Conservation (phyloP, 1,140 invertebrate genomes). For the Sitophilus oryzae region DNA sequence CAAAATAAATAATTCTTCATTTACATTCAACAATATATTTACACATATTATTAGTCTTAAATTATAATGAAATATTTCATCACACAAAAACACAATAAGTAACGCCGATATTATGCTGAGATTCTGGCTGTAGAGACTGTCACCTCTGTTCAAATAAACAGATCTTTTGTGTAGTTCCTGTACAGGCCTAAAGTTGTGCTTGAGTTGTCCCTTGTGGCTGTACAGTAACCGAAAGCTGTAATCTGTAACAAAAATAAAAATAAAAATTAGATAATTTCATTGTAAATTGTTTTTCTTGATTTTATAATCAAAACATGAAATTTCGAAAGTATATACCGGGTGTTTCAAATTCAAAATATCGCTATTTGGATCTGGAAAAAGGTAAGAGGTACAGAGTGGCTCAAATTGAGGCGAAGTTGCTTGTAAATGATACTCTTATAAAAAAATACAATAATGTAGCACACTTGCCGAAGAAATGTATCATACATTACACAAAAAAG, state of each 20-base stretch:
- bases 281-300: too few species aligned
- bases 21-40: too few species aligned
- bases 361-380: too few species aligned
- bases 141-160: constrained; percentile 24
- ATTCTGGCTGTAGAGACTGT: background rate
- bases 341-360: too few species aligned
- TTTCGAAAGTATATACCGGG: too few species aligned
- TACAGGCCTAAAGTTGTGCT: constrained; percentile 70
- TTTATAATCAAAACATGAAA: too few species aligned
- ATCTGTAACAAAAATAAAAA: constrained; percentile 55
- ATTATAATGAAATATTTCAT: background rate
- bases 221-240: constrained; percentile 67
- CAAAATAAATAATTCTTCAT: too few species aligned
- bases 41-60: too few species aligned
- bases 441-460: background rate
- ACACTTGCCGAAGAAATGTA: background rate
- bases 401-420: too few species aligned
- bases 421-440: too few species aligned
- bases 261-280: too few species aligned
- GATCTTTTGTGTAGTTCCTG: constrained; percentile 63
- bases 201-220: constrained; percentile 56
- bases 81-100: background rate
- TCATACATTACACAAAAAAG: background rate
- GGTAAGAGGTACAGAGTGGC: too few species aligned
- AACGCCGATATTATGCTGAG: background rate